A percentile compares a stretch with the other conserved stretches of the same genome.
Evolutionary conservation across 2,113 vertebrate genomes (phyloP).

Genomic region (Enhydra lutris): DNA sequence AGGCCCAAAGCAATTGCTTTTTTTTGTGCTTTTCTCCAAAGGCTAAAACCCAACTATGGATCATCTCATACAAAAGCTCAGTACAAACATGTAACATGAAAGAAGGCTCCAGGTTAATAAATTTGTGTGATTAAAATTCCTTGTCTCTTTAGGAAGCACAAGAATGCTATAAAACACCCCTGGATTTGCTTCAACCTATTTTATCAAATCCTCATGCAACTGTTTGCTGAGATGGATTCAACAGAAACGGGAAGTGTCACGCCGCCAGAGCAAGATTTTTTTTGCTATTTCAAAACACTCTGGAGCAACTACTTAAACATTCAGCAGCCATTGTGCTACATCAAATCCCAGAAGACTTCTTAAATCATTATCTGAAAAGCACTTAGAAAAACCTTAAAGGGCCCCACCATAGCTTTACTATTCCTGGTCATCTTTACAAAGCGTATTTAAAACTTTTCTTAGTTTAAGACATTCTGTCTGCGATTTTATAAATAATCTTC

Average conservation of each 20-base stretch:
- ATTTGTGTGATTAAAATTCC: conserved; percentile 51
- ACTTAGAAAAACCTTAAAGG: not conserved
- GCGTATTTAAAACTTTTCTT: not conserved
- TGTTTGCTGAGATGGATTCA: not conserved
- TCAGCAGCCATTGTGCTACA: not conserved
- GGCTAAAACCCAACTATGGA: not conserved
- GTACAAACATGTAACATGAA: not conserved
- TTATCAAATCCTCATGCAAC: not conserved
- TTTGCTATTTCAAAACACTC: conserved; percentile 52
- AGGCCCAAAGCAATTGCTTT: not conserved
- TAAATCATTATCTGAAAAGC: conserved; percentile 11
- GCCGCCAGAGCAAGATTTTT: conserved; percentile 21
- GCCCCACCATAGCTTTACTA: not conserved
- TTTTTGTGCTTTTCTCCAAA: not conserved
- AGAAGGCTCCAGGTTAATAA: not conserved
- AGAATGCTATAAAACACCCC: not conserved
- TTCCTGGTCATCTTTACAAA: not conserved
- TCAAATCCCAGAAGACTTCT: not conserved
- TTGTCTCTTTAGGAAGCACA: conserved; percentile 41
- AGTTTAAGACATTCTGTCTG: not conserved
- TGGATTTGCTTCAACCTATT: not conserved
- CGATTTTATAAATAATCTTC: not conserved
- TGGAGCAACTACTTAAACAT: conserved; percentile 40
- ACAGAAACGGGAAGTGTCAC: not conserved
- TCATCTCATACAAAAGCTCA: not conserved